Percentiles rank a stretch among this genome's conserved stretches.
Evolutionary conservation across 2,888 invertebrate genomes (phyloP).

Genomic region (Spodoptera littoralis): DNA sequence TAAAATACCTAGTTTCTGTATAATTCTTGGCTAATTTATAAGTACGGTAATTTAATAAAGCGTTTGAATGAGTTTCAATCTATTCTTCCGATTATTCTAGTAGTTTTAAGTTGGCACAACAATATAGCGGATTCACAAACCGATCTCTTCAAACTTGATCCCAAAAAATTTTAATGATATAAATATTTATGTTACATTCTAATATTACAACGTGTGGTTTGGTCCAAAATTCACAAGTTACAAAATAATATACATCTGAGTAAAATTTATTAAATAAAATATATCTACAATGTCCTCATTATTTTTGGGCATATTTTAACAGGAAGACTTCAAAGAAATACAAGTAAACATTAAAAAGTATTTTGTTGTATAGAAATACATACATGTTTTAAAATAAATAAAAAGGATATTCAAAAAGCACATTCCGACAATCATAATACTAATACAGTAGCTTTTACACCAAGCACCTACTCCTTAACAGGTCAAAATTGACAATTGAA

Average conservation of each 20-base stretch:
- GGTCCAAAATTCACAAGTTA: constrained; percentile 50
- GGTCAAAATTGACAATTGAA: constrained; percentile 44
- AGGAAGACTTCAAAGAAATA: background rate
- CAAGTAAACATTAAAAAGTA: background rate
- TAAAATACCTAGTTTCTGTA: no score
- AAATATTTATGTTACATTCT: constrained; percentile 29
- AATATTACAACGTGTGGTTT: constrained; percentile 33
- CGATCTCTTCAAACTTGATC: background rate
- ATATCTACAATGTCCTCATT: constrained; percentile 6
- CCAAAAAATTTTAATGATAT: constrained; percentile 18
- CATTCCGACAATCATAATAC: constrained; percentile 28
- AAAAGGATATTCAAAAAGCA: constrained; percentile 10
- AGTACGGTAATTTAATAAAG: no score
- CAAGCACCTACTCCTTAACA: constrained; percentile 21
- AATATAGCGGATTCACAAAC: no score
- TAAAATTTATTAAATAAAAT: constrained; percentile 27
- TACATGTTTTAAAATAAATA: constrained; percentile 24
- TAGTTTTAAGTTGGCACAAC: no score
- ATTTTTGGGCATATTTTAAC: constrained; percentile 18
- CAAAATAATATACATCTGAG: constrained; percentile 31
- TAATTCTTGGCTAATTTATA: no score
- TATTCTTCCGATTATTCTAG: no score
- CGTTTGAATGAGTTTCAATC: no score
- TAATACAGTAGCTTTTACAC: constrained; percentile 31
- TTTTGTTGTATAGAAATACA: constrained; percentile 2